Evolutionary conservation across 2,888 invertebrate genomes (phyloP), one percentile per base, ranked within the genome.

Genomic region (Caenorhabditis auriculariae): DNA sequence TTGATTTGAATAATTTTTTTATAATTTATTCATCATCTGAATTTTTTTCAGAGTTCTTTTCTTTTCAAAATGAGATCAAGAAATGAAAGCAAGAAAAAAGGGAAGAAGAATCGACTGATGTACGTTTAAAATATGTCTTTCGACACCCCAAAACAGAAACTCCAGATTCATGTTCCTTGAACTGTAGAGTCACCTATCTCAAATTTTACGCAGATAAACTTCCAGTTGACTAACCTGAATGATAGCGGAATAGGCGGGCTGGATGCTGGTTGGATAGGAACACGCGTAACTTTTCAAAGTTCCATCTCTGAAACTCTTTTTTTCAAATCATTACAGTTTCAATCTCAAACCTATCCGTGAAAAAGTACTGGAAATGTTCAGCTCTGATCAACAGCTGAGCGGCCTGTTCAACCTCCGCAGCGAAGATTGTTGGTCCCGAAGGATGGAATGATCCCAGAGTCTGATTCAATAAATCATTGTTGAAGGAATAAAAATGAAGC

Each of bases 241-340:
- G n/a, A 75, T 72, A 12, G 72, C 76, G 21, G 73, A 72, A 53
- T 76, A 76, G 0, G 75, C 74, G 15, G 76, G 75, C 43, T 76
- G 76, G 28, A 76, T 58, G 42, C 70, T 71, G n/a, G 75, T 69
- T 0, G 74, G 74, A 52, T 76, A 75, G 0, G 71, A 73, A 42
- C 74, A 75, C 0, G 74, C 60, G 39, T 75, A 70, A 29, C 62
- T 64, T 43, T 72, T 72, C 37, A 72, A 29, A 0, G 72, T 72
- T 39, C 72, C 72, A 47, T 72, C 72, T 17, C 65, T 64, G 44
- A 55, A 63, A 38, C 9, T 17, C 15, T 9, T 32, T n/a, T 29
- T 24, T 29, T 2, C 28, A 2, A 28, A 2, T 45, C 6, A 3
- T 17, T 28, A 3, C 15, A 12, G 4, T 26, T 4, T 6, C 27